Evolutionary conservation across 2,888 invertebrate genomes (phyloP), one percentile per base, ranked within the genome.

Genomic region (Drosophila subquinaria): DNA sequence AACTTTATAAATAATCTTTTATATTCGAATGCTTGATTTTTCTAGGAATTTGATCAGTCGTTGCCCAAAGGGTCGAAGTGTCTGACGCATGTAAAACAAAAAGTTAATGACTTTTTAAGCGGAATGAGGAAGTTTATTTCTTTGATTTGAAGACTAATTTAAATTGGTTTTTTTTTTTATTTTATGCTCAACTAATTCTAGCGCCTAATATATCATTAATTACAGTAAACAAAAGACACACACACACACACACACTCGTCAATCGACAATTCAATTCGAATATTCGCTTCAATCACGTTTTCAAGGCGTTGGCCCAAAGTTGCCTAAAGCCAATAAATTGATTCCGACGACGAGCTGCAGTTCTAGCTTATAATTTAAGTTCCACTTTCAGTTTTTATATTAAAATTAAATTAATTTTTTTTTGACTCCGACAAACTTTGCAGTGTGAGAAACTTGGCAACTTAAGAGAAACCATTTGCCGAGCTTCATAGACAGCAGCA

Each of bases 321-420:
- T 65, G 50, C 73, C 69, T 17, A 57, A 51, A 59, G 52, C 45
- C 38, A 36, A 23, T 53, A 62, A 64, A 62, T 38, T 50, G 40
- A 69, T 65, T 51, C 47, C 69, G 48, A 63, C 36, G 30, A 45
- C 27, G 27, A 51, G 67, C 61, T 59, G 67, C 70, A 66, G 73
- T 82, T 82, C 82, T 81, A 67, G 47, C 74, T 59, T 66, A 62
- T 72, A 79, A 80, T 80, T 73, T 50, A 38, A 35, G 66, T 74
- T 45, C 60, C 75, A 86, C 82, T 86, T 82, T 86, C 86, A 55
- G 56, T 77, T 82, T 85, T 53, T 67, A 67, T 81, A 82, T 77
- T 82, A 82, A 79, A 76, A 86, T 73, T 52, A 69, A 85, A 85
- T 84, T 81, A 78, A 75, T 71, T 23, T 52, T 45, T 45, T 43